These are phyloP conservation scores for Sphaerophoria taeniata DNA, from an alignment of 2,888 invertebrate species.

Conservation along the genomic window DNA sequence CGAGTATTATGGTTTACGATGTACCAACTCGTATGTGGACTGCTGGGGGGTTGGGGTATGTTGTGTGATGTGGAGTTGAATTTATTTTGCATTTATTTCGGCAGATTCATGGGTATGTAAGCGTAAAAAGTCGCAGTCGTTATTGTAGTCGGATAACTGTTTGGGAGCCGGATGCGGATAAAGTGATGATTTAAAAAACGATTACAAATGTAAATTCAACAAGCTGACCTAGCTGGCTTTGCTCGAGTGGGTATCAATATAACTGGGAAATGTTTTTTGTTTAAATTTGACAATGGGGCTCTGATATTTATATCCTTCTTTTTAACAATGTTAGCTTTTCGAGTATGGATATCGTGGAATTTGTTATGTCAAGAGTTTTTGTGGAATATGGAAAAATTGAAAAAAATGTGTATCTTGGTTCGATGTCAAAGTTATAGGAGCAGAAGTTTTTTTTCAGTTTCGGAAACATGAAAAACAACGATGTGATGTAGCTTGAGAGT, in stretches of 20 bases:
- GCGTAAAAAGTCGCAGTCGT: neutral
- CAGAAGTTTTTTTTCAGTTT: too few species aligned
- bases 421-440: too few species aligned
- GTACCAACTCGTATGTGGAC: neutral
- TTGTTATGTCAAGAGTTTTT: too few species aligned
- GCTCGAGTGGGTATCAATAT: neutral
- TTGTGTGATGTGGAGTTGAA: slow-evolving; percentile 28
- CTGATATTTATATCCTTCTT: too few species aligned
- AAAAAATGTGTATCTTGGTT: too few species aligned
- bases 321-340: too few species aligned
- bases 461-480: too few species aligned
- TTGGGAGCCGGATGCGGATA: neutral
- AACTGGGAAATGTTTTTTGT: too few species aligned
- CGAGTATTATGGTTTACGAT: neutral
- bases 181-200: neutral
- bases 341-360: too few species aligned
- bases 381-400: too few species aligned
- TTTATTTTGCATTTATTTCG: slow-evolving; percentile 64
- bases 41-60: neutral
- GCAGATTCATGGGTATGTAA: neutral
- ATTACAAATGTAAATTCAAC: neutral
- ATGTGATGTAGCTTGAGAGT: too few species aligned
- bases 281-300: too few species aligned
- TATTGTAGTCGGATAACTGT: neutral
- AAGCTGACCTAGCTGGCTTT: neutral